Evolutionary conservation across 1,140 invertebrate species (phyloP), one percentile per base, ranked within the genome.

Genomic region (Drosophila pruinosa): DNA sequence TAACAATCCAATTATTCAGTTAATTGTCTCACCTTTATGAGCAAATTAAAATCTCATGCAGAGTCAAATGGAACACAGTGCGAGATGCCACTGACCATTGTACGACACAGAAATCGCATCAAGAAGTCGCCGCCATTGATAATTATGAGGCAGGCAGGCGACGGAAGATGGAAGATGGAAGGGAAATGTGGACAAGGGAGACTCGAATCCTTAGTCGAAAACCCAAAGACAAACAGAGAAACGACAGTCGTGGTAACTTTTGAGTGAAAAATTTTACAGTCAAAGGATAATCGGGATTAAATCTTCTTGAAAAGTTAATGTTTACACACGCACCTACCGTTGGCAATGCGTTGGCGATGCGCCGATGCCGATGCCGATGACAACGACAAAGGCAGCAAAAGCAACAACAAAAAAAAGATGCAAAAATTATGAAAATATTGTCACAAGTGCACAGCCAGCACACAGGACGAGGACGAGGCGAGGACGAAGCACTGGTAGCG

Each of bases 351-450:
- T n/a, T n/a, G n/a, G n/a, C n/a, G n/a, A n/a, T n/a, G n/a, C n/a
- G n/a, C n/a, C n/a, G n/a, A n/a, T n/a, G n/a, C n/a, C n/a, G n/a
- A n/a, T n/a, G n/a, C 56, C 71, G 65, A 69, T 73, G 71, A 53
- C 56, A 39, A 54, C 39, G 52, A 54, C 64, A 62, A 53, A 14
- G 38, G 54, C 61, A 39, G 24, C 38, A 64, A 17, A 17, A 36
- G 4, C 21, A 50, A 10, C 15, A 63, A 39, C 3, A 48, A 71
- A 85, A 80, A 73, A 88, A 88, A 82, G 61, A 88, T 88, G 82
- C 82, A 88, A 88, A 88, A 88, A 88, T 88, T 88, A 88, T 88
- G 82, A 88, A 88, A 88, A 88, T 88, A 88, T 88, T 88, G 82
- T 88, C 82, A 88, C 82, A 88, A 88, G 82, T 88, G 82, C 82